Conservation (phyloP, 2,113 vertebrate species). For the Cyphomyrus discorhynchus region DNA sequence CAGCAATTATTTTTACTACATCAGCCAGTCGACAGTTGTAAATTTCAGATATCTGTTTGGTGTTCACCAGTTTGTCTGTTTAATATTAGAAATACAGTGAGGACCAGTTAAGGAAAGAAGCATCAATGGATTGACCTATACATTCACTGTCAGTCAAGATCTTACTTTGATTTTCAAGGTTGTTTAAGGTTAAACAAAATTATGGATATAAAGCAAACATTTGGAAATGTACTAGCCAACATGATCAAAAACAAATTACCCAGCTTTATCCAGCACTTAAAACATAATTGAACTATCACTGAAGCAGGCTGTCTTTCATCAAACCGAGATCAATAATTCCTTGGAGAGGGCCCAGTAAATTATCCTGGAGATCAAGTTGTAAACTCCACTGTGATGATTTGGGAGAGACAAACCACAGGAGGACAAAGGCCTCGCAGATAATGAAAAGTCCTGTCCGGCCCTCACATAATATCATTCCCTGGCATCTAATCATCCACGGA, state of each 20-base stretch:
- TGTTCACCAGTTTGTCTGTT: not conserved
- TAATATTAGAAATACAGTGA: not conserved
- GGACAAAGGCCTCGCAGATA: slow-evolving; percentile 37
- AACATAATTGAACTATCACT: slow-evolving; percentile 45
- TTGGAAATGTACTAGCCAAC: slow-evolving; percentile 39
- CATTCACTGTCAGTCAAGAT: slow-evolving; percentile 13
- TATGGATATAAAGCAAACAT: slow-evolving; percentile 34
- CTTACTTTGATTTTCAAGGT: slow-evolving; percentile 9
- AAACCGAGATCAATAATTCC: slow-evolving; percentile 50
- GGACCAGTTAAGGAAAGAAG: not conserved
- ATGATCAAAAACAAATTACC: slow-evolving; percentile 48
- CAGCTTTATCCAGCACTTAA: slow-evolving; percentile 33
- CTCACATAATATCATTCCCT: slow-evolving; percentile 40
- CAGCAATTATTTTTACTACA: not conserved
- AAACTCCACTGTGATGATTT: slow-evolving; percentile 34
- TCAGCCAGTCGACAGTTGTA: not conserved
- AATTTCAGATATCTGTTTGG: not conserved
- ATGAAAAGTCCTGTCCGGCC: slow-evolving; percentile 45
- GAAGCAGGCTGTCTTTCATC: slow-evolving; percentile 48
- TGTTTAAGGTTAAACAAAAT: slow-evolving; percentile 17
- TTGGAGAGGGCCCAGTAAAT: slow-evolving; percentile 44
- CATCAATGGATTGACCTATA: not conserved
- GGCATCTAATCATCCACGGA: slow-evolving; percentile 39
- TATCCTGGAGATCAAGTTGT: slow-evolving; percentile 44
- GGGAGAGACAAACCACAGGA: slow-evolving; percentile 34